These are phyloP conservation scores for Pammene fasciana DNA, from an alignment of 2,888 invertebrate genomes.

Conservation along the genomic window DNA sequence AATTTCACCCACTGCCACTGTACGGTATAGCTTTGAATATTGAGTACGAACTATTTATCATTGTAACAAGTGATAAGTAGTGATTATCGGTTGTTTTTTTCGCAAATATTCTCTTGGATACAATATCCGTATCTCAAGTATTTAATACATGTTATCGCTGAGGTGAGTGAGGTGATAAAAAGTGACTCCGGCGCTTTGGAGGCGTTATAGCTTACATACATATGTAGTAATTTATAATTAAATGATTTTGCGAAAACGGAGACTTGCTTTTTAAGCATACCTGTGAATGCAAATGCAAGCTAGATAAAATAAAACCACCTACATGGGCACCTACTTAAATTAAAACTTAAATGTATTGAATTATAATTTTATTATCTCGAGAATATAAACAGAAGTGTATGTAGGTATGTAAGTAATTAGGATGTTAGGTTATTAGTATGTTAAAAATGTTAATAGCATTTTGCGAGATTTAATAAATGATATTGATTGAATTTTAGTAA, in stretches of 20 bases:
- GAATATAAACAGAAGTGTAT: too few relatives aligned
- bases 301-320: too few relatives aligned
- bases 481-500: too few relatives aligned
- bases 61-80: neutral
- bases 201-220: slow-evolving; percentile 5
- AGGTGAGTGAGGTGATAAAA: slow-evolving; percentile 31
- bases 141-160: slow-evolving; percentile 26
- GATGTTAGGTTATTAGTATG: too few relatives aligned
- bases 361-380: too few relatives aligned
- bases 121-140: slow-evolving; percentile 15
- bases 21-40: neutral
- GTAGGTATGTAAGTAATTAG: too few relatives aligned
- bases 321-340: too few relatives aligned
- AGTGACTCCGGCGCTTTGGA: slow-evolving; percentile 7
- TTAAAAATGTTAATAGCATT: too few relatives aligned
- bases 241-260: slow-evolving; percentile 18
- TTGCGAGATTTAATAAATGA: too few relatives aligned
- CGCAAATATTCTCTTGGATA: neutral
- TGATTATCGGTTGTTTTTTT: neutral
- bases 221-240: slow-evolving; percentile 6
- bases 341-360: too few relatives aligned
- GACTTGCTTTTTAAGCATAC: slow-evolving; percentile 2
- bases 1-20: too few relatives aligned
- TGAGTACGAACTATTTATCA: neutral
- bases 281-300: neutral